A percentile compares a stretch with the other conserved stretches of the same genome.
Evolutionary conservation across 2,113 vertebrate genomes (phyloP).

Genomic region (Polyodon spathula): DNA sequence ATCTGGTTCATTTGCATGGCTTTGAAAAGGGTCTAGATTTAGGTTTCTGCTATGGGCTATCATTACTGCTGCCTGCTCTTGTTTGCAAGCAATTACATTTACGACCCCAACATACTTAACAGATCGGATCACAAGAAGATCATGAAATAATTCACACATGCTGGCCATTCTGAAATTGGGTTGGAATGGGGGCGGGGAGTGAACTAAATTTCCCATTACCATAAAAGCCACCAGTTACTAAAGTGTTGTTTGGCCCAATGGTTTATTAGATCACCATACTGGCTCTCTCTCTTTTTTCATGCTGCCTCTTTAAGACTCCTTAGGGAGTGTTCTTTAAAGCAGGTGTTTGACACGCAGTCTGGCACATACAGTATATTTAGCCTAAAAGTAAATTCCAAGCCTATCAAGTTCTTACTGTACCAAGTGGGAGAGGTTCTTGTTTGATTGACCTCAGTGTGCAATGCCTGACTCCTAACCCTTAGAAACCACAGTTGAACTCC

Average conservation of each 20-base stretch:
- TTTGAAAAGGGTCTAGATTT: background rate
- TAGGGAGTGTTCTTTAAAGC: background rate
- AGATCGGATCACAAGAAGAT: conserved; percentile 8
- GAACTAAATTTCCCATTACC: background rate
- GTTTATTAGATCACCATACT: conserved; percentile 7
- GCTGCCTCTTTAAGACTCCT: background rate
- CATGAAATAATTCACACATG: conserved; percentile 12
- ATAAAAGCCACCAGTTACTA: conserved; percentile 13
- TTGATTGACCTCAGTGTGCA: no score
- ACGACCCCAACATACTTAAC: conserved; percentile 10
- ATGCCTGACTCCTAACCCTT: no score
- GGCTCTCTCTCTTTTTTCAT: background rate
- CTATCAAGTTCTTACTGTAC: conserved; percentile 5
- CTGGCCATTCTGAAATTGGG: conserved; percentile 2
- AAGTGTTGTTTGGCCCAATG: background rate
- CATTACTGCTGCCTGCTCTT: conserved; percentile 4
- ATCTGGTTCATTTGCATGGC: no score
- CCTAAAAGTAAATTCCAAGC: background rate
- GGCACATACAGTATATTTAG: conserved; percentile 4
- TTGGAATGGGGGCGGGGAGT: no score
- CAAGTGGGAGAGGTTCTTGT: background rate
- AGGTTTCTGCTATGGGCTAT: background rate
- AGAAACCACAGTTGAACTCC: no score
- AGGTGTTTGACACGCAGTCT: conserved; percentile 6
- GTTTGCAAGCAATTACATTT: conserved; percentile 16